Conservation (phyloP, 2,113 vertebrate genomes). For the Heterotis niloticus region DNA sequence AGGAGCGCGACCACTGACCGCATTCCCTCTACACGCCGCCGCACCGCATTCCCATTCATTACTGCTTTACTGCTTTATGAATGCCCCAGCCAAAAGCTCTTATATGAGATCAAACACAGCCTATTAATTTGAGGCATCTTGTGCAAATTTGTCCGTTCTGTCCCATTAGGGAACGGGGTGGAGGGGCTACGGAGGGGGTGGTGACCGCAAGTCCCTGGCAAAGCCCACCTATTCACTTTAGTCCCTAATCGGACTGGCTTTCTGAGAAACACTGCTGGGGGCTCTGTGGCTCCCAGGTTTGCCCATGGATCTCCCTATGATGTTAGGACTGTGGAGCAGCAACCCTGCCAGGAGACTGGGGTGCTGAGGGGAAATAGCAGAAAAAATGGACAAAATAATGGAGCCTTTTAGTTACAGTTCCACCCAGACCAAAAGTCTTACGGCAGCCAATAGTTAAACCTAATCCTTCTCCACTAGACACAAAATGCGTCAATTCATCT, state of each 20-base stretch:
- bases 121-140: slow-evolving; percentile 60
- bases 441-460: neutral
- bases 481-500: slow-evolving; percentile 9
- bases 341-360: too few relatives aligned
- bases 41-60: slow-evolving; percentile 58
- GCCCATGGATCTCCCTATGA: too few relatives aligned
- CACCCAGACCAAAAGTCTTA: neutral
- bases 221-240: neutral
- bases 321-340: too few relatives aligned
- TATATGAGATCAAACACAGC: slow-evolving; percentile 61
- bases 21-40: slow-evolving; percentile 40
- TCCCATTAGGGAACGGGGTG: slow-evolving; percentile 47
- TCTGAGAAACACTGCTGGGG: neutral
- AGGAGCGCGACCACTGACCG: slow-evolving; percentile 32
- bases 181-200: slow-evolving; percentile 28
- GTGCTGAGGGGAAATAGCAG: neutral
- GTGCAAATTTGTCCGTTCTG: slow-evolving; percentile 51
- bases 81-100: slow-evolving; percentile 51
- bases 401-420: neutral
- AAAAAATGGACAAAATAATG: neutral
- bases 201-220: too few relatives aligned
- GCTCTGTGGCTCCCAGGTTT: too few relatives aligned
- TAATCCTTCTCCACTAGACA: slow-evolving; percentile 8
- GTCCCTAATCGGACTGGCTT: neutral
- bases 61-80: slow-evolving; percentile 61